Evolutionary conservation across 2,888 invertebrate species (phyloP).

Genomic region (Chaetogeoica ovagalla): DNA sequence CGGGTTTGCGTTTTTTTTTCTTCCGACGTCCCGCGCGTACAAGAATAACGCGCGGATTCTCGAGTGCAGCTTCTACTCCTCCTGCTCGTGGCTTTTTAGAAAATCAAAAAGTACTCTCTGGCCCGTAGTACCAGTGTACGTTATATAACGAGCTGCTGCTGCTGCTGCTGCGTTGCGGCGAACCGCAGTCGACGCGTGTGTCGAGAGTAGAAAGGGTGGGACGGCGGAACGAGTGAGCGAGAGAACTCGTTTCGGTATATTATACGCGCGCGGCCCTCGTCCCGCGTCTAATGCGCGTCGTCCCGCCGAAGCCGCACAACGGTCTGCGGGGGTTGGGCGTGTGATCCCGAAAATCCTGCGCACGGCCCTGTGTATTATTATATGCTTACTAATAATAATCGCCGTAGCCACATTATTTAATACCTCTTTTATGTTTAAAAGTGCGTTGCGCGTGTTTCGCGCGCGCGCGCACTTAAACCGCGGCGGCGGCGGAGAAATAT

Average conservation of each 20-base stretch:
- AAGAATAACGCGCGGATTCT: slow-evolving; percentile 3
- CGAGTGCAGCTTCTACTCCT: slow-evolving; percentile 19
- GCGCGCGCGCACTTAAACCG: not conserved
- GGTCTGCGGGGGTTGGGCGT: slow-evolving; percentile 21
- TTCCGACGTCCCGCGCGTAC: not conserved
- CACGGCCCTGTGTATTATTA: too few relatives aligned
- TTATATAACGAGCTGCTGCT: too few relatives aligned
- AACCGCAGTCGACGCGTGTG: not conserved
- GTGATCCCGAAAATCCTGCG: slow-evolving; percentile 20
- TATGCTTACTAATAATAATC: slow-evolving; percentile 10
- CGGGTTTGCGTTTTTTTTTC: not conserved
- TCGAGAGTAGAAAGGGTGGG: not conserved
- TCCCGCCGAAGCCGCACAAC: not conserved
- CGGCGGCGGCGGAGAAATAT: not conserved
- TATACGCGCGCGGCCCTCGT: not conserved
- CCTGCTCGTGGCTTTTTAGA: slow-evolving; percentile 31
- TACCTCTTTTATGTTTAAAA: not conserved
- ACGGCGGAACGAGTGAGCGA: not conserved
- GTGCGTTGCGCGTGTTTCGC: not conserved
- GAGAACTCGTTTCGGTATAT: slow-evolving; percentile 4
- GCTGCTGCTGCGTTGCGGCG: not conserved
- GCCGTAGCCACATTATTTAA: not conserved
- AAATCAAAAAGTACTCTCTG: slow-evolving; percentile 15
- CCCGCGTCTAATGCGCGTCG: not conserved
- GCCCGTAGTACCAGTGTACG: not conserved